Evolutionary conservation across 2,113 vertebrate genomes (phyloP).

Genomic region (human (Homo sapiens)): DNA sequence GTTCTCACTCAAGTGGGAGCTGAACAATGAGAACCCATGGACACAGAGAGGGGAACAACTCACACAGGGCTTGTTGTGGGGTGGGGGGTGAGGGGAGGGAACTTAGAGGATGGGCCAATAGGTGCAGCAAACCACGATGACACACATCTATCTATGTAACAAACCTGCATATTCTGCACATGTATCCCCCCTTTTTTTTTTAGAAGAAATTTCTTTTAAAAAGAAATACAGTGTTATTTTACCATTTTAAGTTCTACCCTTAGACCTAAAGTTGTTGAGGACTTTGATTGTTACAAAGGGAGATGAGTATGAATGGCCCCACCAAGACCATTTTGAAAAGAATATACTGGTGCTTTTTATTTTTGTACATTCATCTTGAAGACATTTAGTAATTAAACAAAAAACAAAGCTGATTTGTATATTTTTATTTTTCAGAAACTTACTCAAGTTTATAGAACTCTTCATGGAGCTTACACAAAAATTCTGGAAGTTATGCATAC

Average conservation of each 20-base stretch:
- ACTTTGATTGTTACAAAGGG: neutral
- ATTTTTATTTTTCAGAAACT: constrained; percentile 90
- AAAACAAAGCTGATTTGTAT: constrained; percentile 17
- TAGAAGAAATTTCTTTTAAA: too few relatives aligned
- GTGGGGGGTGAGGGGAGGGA: too few relatives aligned
- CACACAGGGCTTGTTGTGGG: too few relatives aligned
- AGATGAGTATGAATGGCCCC: neutral
- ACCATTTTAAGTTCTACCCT: neutral
- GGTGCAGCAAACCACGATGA: too few relatives aligned
- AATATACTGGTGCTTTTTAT: neutral
- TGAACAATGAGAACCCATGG: too few relatives aligned
- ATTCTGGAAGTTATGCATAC: constrained; percentile 95
- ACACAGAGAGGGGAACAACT: too few relatives aligned
- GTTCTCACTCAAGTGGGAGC: too few relatives aligned
- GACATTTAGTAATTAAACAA: neutral
- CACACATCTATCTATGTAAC: too few relatives aligned
- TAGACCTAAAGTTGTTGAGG: neutral
- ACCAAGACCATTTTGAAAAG: constrained; percentile 40
- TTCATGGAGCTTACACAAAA: constrained; percentile 96
- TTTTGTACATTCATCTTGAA: neutral
- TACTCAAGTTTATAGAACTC: constrained; percentile 93
- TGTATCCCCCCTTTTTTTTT: too few relatives aligned
- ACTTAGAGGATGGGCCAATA: too few relatives aligned
- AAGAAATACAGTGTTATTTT: neutral
- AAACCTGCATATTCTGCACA: too few relatives aligned